Base-by-base conservation (phyloP, 1,140 invertebrate genomes). In the Polypedilum pembai region DNA sequence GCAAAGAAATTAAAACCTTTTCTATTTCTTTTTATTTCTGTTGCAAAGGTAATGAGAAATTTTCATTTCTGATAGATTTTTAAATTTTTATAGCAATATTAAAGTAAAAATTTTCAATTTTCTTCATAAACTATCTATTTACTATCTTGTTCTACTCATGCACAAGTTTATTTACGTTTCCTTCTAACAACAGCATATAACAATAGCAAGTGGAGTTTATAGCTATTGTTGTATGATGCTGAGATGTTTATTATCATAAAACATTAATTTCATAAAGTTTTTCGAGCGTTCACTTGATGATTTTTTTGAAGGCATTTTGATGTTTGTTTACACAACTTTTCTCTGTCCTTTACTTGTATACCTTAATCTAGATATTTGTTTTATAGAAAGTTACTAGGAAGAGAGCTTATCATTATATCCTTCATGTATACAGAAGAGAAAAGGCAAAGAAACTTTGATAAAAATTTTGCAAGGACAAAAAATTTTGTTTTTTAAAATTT, bases 211-310 rank as follows among this genome's bases (percentile, higher is more conserved):
- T 33, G 24, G 5, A 33, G 24, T 56, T 56, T n/a, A 56, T 56
- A 12, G 15, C 12, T n/a, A 56, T 56, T 56, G 45, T 56, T n/a
- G n/a, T 56, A 56, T 56, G 45, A n/a, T 12, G n/a, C 45, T 56
- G 45, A 33, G 24, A 56, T 56, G 45, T 56, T 56, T 56, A 56
- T 56, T 56, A 56, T 56, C 12, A 56, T 56, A 56, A 56, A 56
- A 56, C 45, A 56, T 56, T 56, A 56, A 56, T n/a, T 56, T 56
- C n/a, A 56, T 56, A n/a, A 56, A 56, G 10, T 56, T 56, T n/a
- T n/a, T 56, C 45, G n/a, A 56, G 45, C 45, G n/a, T 56, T n/a
- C 45, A 56, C 15, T 33, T 33, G 24, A 33, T 33, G 24, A 56
- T 56, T 56, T 56, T n/a, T 56, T 56, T 56, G 12, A 56, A n/a